A percentile compares a stretch with the other conserved stretches of the same genome.
These are phyloP conservation scores for Actinia tenebrosa DNA, from an alignment of 64 coral and sea anemone species.

Conservation along the genomic window DNA sequence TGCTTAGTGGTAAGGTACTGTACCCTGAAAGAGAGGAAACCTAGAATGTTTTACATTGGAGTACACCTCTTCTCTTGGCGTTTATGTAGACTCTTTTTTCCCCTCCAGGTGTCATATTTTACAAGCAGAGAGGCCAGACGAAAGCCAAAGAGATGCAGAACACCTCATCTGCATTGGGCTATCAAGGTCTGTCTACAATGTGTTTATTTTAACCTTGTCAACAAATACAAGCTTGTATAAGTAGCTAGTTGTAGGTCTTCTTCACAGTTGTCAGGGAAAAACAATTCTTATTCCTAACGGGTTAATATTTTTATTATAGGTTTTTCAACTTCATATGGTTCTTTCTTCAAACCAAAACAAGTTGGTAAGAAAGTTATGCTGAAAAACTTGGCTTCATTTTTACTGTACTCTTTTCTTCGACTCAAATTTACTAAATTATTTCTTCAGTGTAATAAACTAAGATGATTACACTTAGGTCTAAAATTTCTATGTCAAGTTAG, in stretches of 20 bases:
- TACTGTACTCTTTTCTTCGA: not conserved
- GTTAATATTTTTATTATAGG: constrained; percentile 10
- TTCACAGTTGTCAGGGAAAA: too few relatives aligned
- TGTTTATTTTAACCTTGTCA: too few relatives aligned
- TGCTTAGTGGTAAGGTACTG: too few relatives aligned
- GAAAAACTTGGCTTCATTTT: not conserved
- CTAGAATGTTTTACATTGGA: too few relatives aligned
- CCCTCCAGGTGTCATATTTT: not conserved
- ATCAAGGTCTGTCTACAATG: constrained; percentile 7
- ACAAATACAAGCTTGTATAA: too few relatives aligned
- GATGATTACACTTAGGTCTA: too few relatives aligned
- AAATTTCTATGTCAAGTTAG: too few relatives aligned
- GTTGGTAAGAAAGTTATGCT: constrained; percentile 11
- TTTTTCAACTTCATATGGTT: constrained; percentile 31
- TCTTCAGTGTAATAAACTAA: too few relatives aligned
- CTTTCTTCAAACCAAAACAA: constrained; percentile 34
- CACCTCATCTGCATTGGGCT: not conserved
- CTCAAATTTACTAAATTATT: not conserved
- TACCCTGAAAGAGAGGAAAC: too few relatives aligned
- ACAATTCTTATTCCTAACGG: not conserved
- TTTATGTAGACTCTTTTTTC: not conserved
- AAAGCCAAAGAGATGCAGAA: not conserved
- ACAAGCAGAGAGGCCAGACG: not conserved
- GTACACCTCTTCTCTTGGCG: too few relatives aligned
- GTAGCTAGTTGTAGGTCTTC: too few relatives aligned